A percentile compares a stretch with the other conserved stretches of the same genome.
phyloP scores from a whole-genome alignment of 2,113 vertebrate genomes.

The Delphinapterus leucas region DNA sequence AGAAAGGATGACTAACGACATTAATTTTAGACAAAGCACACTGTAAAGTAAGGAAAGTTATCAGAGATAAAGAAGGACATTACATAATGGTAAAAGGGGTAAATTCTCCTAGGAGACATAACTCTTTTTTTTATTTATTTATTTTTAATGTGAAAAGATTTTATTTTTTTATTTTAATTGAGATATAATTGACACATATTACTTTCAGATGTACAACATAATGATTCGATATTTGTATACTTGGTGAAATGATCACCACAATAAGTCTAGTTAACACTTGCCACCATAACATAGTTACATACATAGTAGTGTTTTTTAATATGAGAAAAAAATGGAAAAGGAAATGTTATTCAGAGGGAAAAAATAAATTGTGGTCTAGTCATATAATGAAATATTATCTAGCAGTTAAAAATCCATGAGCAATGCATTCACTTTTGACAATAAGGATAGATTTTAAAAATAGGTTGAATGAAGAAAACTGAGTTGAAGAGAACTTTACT shows the following conservation, averaged over 20 bases:
- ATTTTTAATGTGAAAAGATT: too few relatives aligned
- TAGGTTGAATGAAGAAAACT: neutral
- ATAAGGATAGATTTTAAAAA: neutral
- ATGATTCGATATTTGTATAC: neutral
- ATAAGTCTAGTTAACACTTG: neutral
- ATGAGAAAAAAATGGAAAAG: constrained; percentile 17
- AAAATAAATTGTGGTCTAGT: constrained; percentile 16
- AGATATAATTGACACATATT: too few relatives aligned
- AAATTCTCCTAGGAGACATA: too few relatives aligned
- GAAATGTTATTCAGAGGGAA: constrained; percentile 26
- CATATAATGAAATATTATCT: neutral
- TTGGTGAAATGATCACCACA: neutral
- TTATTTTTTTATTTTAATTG: too few relatives aligned
- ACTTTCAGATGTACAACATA: neutral
- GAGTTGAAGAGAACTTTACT: neutral
- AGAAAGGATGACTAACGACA: too few relatives aligned
- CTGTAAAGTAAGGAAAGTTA: too few relatives aligned
- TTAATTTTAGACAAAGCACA: too few relatives aligned
- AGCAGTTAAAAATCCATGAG: constrained; percentile 26
- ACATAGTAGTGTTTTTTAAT: neutral
- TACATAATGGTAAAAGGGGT: too few relatives aligned
- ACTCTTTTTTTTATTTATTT: neutral
- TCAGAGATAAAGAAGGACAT: too few relatives aligned
- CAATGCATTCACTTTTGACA: neutral
- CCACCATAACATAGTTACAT: neutral